Base-by-base conservation (phyloP, 35 echinoderm and acorn worm genomes). In the Nesometra sesokonis region DNA sequence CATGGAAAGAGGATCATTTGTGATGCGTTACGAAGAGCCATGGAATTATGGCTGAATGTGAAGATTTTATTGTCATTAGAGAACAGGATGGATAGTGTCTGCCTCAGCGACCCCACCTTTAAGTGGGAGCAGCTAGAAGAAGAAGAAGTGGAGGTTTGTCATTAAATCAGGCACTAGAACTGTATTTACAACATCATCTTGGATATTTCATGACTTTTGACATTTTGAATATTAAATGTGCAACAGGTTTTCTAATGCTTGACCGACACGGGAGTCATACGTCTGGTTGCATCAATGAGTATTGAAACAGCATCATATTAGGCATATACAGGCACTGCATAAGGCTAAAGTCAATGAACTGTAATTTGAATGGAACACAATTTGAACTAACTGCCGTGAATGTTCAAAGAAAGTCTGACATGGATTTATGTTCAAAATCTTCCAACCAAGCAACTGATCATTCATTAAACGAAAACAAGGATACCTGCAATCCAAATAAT, bases 101-200 rank as follows among this genome's bases (percentile, higher is more conserved):
- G n/a, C n/a, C n/a, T n/a, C n/a, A n/a, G n/a, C n/a, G n/a, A n/a
- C n/a, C n/a, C n/a, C n/a, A n/a, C n/a, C n/a, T n/a, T n/a, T n/a
- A n/a, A n/a, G n/a, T n/a, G n/a, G n/a, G n/a, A n/a, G n/a, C n/a
- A n/a, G n/a, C n/a, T n/a, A n/a, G n/a, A n/a, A n/a, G n/a, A n/a
- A n/a, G n/a, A n/a, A n/a, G n/a, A n/a, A n/a, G n/a, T n/a, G 82
- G 82, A 7, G 82, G 35, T 35, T 32, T 84, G 30, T 84, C 39
- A 84, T 84, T 84, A 84, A 43, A 84, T 15, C 82, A 84, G 13
- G 82, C 82, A n/a, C 82, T 84, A 46, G 82, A 84, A 84, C 82
- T 46, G 19, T 2, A 84, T 19, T 84, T 84, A 32, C 40, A 43
- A 5, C 34, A 84, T 46, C 82, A 84, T 84, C 4, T 46, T 84